Percentiles rank a stretch among this genome's conserved stretches.
phyloP scores from a whole-genome alignment of 2,888 invertebrate genomes.

The Acronicta psi region DNA sequence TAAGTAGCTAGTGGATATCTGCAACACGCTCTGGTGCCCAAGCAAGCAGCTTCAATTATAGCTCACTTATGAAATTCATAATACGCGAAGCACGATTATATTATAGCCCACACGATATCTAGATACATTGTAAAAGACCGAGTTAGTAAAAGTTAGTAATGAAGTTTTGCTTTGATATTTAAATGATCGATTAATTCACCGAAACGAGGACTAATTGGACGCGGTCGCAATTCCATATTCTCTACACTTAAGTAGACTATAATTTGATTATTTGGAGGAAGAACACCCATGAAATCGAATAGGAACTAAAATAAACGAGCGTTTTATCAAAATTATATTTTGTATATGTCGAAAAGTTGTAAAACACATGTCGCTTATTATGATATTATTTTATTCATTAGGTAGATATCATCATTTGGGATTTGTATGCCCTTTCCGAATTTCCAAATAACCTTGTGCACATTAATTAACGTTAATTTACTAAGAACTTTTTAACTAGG shows the following conservation, averaged over 20 bases:
- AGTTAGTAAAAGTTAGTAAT: slow-evolving; percentile 35
- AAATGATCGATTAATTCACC: slow-evolving; percentile 51
- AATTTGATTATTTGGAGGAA: too few relatives aligned
- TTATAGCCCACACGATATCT: slow-evolving; percentile 38
- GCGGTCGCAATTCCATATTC: slow-evolving; percentile 50
- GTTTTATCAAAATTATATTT: too few relatives aligned
- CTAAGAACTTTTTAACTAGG: too few relatives aligned
- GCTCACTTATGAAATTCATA: slow-evolving; percentile 72
- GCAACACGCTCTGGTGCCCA: slow-evolving; percentile 72
- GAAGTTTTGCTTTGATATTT: slow-evolving; percentile 33
- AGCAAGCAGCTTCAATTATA: slow-evolving; percentile 71
- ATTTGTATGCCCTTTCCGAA: too few relatives aligned
- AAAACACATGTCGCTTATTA: too few relatives aligned
- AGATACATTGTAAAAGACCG: slow-evolving; percentile 18
- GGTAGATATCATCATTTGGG: too few relatives aligned
- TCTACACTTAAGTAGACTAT: slow-evolving; percentile 3
- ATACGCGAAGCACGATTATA: slow-evolving; percentile 68
- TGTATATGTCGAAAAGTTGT: too few relatives aligned
- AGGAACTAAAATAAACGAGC: too few relatives aligned
- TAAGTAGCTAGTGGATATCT: slow-evolving; percentile 59
- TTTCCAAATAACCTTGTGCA: too few relatives aligned
- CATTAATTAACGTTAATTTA: too few relatives aligned
- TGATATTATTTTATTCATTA: too few relatives aligned
- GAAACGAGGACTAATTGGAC: slow-evolving; percentile 61
- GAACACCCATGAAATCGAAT: too few relatives aligned